Evolutionary conservation across 1,140 invertebrate species (phyloP).

Genomic region (Himalopsyche phryganea): DNA sequence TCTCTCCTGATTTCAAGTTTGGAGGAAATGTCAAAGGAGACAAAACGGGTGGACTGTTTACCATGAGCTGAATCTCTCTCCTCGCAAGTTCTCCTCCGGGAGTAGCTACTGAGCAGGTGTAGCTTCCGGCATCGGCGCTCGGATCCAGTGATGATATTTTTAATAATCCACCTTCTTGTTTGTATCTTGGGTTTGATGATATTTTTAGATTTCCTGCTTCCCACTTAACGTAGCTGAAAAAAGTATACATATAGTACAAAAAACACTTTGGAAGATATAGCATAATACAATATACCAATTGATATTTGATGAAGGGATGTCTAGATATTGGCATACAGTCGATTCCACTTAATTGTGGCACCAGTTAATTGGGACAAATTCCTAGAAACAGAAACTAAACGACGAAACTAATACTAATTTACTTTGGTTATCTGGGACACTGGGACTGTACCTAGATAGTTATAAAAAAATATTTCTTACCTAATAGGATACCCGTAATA

Average conservation of each 20-base stretch:
- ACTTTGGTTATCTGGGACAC: too few species aligned
- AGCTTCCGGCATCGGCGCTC: conserved; percentile 53
- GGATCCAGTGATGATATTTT: conserved; percentile 68
- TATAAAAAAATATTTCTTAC: conserved; percentile 34
- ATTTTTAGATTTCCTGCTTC: conserved; percentile 40
- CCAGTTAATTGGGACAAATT: too few species aligned
- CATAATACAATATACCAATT: too few species aligned
- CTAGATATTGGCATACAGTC: too few species aligned
- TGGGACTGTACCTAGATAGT: too few species aligned
- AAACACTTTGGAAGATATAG: too few species aligned
- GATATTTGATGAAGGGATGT: too few species aligned
- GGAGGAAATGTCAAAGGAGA: conserved; percentile 69
- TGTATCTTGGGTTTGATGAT: conserved; percentile 43
- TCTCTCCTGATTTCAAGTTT: conserved; percentile 71
- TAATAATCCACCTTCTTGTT: conserved; percentile 65
- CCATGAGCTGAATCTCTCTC: conserved; percentile 58
- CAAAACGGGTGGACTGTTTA: conserved; percentile 73
- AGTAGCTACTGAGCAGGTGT: conserved; percentile 72
- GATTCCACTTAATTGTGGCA: too few species aligned
- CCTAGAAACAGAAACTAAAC: too few species aligned
- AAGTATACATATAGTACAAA: background rate
- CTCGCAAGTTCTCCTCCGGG: conserved; percentile 67
- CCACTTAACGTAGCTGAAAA: conserved; percentile 48
- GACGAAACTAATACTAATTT: too few species aligned
- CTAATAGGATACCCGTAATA: conserved; percentile 84